Conservation (phyloP, 2,888 invertebrate species). For the Cantharis rustica region DNA sequence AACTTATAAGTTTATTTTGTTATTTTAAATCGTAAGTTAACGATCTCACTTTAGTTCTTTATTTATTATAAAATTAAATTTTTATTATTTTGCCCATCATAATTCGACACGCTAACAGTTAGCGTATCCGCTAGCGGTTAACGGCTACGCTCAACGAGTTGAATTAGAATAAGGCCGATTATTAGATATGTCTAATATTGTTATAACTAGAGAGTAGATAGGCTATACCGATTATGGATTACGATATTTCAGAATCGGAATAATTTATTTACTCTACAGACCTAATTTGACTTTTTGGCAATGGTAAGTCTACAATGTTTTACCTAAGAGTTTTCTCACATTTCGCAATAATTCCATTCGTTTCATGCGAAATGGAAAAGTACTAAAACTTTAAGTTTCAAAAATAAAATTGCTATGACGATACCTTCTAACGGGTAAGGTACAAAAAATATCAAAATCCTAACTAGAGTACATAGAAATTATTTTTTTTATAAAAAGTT, state of each 20-base stretch:
- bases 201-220: not conserved
- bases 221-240: not conserved
- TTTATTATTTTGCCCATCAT: not conserved
- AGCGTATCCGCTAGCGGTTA: not conserved
- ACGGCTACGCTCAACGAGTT: not conserved
- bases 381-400: not conserved
- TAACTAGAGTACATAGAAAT: not conserved
- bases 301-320: not conserved
- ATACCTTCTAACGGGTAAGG: not conserved
- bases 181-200: constrained; percentile 22
- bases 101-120: not conserved
- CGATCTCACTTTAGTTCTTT: constrained; percentile 2
- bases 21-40: not conserved
- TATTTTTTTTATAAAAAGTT: constrained; percentile 1
- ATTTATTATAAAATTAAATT: not conserved
- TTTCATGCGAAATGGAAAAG: not conserved
- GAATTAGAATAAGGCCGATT: not conserved
- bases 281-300: constrained; percentile 22
- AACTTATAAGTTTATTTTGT: not conserved
- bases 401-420: not conserved
- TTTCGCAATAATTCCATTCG: not conserved
- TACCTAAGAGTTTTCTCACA: not conserved
- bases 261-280: not conserved
- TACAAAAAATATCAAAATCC: constrained; percentile 1
- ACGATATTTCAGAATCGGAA: not conserved